A percentile compares a stretch with the other conserved stretches of the same genome.
Conservation (phyloP, 1,140 invertebrate genomes). For the Formica selysi region DNA sequence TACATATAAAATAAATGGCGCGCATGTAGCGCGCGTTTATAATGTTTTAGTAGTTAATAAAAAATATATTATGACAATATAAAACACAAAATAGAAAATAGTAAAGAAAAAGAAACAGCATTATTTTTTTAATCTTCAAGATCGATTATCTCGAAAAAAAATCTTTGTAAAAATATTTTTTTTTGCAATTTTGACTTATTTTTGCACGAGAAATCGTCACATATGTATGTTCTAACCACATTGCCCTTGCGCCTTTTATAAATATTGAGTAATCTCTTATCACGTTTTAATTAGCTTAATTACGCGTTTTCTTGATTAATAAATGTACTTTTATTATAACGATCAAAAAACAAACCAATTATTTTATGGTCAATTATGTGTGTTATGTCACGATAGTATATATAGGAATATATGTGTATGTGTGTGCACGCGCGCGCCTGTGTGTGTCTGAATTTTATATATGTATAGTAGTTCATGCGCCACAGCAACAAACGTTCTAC, state of each 20-base stretch:
- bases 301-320: slow-evolving; percentile 1
- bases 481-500: background rate
- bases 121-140: background rate
- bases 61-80: background rate
- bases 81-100: background rate
- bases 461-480: background rate
- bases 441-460: background rate
- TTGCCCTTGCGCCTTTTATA: background rate
- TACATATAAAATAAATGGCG: too few relatives aligned
- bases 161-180: background rate
- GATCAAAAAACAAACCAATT: slow-evolving; percentile 9
- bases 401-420: background rate
- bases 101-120: too few relatives aligned
- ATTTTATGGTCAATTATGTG: background rate
- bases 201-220: background rate
- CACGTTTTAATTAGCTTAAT: slow-evolving; percentile 21
- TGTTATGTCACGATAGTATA: background rate
- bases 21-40: too few relatives aligned
- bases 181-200: background rate
- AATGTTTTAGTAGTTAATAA: too few relatives aligned
- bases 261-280: slow-evolving; percentile 6
- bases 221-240: background rate
- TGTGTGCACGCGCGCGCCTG: too few relatives aligned
- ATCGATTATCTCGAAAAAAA: background rate
- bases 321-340: slow-evolving; percentile 37